phyloP scores from a whole-genome alignment of 2,113 vertebrate genomes.

The Bubo bubo region DNA sequence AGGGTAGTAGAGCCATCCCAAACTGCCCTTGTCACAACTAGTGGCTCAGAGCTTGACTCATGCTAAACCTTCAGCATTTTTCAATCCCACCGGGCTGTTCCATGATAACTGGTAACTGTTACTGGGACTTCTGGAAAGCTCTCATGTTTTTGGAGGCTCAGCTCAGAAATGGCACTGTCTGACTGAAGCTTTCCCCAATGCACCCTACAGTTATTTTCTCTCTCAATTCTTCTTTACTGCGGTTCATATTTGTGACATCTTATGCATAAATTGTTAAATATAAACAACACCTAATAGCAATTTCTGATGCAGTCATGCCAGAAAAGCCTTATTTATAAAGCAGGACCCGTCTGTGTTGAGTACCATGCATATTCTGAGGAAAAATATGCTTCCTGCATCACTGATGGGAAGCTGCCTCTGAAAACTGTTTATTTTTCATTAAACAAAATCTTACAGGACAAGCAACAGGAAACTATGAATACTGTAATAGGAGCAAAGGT shows the following conservation, averaged over 20 bases:
- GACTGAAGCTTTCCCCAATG: not conserved
- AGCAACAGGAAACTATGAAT: not conserved
- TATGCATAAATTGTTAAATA: not conserved
- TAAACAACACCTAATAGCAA: not conserved
- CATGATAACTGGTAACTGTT: not conserved
- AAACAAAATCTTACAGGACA: not conserved
- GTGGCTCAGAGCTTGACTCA: not conserved
- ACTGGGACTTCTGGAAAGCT: not conserved
- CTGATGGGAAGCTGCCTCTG: not conserved
- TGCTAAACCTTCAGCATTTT: not conserved
- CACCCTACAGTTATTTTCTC: not conserved
- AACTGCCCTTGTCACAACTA: not conserved
- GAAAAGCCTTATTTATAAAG: not conserved
- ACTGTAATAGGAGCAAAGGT: not conserved
- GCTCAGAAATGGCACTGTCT: not conserved
- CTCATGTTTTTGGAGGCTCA: not conserved
- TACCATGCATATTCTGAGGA: not conserved
- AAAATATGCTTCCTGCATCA: not conserved
- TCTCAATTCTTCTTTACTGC: not conserved
- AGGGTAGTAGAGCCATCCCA: not conserved
- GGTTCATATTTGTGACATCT: not conserved
- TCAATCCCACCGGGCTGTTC: not conserved
- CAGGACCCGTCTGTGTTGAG: not conserved
- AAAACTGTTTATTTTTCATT: slow-evolving; percentile 3
- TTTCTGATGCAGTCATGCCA: not conserved